Base-by-base conservation (phyloP, 2,888 invertebrate species). In the Tenthredo distinguenda region DNA sequence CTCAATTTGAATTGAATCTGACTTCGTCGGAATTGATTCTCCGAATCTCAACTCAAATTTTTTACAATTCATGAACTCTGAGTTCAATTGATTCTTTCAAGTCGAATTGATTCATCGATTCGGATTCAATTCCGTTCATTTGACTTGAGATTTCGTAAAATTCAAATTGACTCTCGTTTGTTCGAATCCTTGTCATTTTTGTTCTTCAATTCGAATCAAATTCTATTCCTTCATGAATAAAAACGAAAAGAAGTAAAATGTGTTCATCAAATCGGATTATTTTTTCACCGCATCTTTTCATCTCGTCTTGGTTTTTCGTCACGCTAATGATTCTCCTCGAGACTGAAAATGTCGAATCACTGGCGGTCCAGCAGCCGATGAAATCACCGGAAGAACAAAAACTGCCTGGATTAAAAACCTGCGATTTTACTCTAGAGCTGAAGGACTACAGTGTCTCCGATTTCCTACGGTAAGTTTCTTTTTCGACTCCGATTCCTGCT, bases 401-500 rank as follows among this genome's bases (percentile, higher is more conserved):
- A 68, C 50, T 58, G 26, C 21, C 50, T 34, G 84, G 77, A 55
- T 84, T 71, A 37, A 86, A 76, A 47, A 43, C 62, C 58, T 92
- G 91, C 86, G 85, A 87, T 77, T 90, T 91, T 81, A 86, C 89
- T 18, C 86, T 85, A n/a, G 87, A 87, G 21, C 26, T n/a, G 5
- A 90, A 86, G 81, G 87, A 86, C 34, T 91, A 92, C 82, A 89
- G 90, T 79, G 87, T 90, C 21, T 86, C 88, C 1, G 92, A 93
- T 88, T 88, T 93, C 37, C 65, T 92, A 26, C 86, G 87, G 93
- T 93, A 87, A 91, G 91, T 89, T 65, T 21, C 12, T 47, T 26
- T 10, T 26, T 31, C 31, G n/a, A 55, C 55, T n/a, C 0, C 6
- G 7, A 55, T 18, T 50, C 18, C 50, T 1, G 18, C 0, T 55